Evolutionary conservation across 2,888 invertebrate species (phyloP).

Genomic region (Gymnosoma rotundatum): DNA sequence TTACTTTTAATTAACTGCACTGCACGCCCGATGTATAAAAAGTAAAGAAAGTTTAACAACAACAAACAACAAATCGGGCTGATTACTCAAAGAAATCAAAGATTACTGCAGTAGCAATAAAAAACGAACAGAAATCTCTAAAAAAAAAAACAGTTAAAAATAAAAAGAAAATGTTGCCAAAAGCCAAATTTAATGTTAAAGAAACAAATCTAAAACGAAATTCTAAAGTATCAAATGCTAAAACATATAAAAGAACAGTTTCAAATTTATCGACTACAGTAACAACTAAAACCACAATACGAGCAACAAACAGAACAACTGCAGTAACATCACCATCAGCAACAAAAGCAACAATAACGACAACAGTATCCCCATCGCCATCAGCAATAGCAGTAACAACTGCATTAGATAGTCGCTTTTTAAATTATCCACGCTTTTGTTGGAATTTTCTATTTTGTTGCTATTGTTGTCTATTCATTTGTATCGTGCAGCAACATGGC

Average conservation of each 20-base stretch:
- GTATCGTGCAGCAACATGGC: conserved; percentile 57
- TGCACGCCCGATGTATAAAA: background rate
- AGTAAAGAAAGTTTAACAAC: background rate
- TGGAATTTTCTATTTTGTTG: conserved; percentile 63
- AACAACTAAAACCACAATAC: conserved; percentile 4
- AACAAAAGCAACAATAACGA: background rate
- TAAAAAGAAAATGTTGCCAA: conserved; percentile 62
- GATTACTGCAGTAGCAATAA: background rate
- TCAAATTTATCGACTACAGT: conserved; percentile 2
- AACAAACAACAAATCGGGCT: background rate
- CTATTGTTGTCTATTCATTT: conserved; percentile 64
- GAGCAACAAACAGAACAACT: background rate
- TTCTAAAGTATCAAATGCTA: conserved; percentile 38
- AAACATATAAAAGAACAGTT: conserved; percentile 14
- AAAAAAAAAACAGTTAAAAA: background rate
- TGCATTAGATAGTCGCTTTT: conserved; percentile 33
- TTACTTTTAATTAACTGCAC: conserved; percentile 14
- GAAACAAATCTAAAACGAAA: conserved; percentile 27
- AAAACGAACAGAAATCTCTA: background rate
- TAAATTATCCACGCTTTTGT: conserved; percentile 59
- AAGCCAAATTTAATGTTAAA: conserved; percentile 43
- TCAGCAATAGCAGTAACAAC: conserved; percentile 7
- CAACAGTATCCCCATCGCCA: background rate
- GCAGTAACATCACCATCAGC: background rate
- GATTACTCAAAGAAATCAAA: conserved; percentile 43